Percentiles rank a stretch among this genome's conserved stretches.
Conservation (phyloP, 2,797 vertebrate genomes). For the Brachymystax lenok region DNA sequence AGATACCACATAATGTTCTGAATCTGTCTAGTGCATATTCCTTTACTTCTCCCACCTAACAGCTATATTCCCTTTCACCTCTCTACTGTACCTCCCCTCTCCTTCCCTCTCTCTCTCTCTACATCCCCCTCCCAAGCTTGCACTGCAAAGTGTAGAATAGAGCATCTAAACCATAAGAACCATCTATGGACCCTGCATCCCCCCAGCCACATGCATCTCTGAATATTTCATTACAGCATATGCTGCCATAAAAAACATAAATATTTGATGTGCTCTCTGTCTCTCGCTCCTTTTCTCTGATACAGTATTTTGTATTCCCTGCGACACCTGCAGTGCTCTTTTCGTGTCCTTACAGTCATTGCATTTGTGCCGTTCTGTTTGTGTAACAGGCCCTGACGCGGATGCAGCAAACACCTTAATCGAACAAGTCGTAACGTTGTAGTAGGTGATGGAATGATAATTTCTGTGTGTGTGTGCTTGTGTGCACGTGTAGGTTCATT, state of each 20-base stretch:
- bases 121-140: conserved; percentile 14
- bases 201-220: conserved; percentile 33
- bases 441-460: conserved; percentile 36
- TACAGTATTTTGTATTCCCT: conserved; percentile 61
- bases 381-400: conserved; percentile 30
- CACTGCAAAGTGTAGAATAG: conserved; percentile 47
- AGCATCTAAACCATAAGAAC: conserved; percentile 50
- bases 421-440: conserved; percentile 47
- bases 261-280: conserved; percentile 69
- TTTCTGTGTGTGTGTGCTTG: conserved; percentile 8
- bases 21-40: too few species aligned
- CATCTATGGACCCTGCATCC: conserved; percentile 28
- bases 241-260: conserved; percentile 73
- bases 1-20: too few species aligned
- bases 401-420: conserved; percentile 30
- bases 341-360: conserved; percentile 40
- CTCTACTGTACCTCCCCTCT: too few species aligned
- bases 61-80: too few species aligned
- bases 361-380: conserved; percentile 39
- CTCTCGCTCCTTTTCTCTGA: conserved; percentile 26
- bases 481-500: neutral
- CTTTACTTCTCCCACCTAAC: too few species aligned
- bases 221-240: conserved; percentile 55
- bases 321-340: conserved; percentile 30
- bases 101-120: too few species aligned